Percentiles rank a stretch among this genome's conserved stretches.
phyloP scores from a whole-genome alignment of 2,888 invertebrate species.

The Netelia virgata region DNA sequence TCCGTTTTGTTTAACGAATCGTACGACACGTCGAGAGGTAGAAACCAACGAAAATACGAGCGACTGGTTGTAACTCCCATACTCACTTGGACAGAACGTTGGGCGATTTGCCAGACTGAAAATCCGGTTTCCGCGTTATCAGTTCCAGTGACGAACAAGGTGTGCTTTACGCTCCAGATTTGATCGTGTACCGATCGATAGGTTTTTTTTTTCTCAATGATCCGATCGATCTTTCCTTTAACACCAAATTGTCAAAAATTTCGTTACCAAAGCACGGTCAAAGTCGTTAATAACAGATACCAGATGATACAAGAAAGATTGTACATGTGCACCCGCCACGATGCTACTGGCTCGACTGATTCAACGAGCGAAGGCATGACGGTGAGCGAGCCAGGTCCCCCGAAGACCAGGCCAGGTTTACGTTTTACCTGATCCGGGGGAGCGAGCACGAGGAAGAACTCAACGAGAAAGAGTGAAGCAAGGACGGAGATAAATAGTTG shows the following conservation, averaged over 20 bases:
- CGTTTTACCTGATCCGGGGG: constrained; percentile 75
- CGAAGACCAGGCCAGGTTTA: constrained; percentile 72
- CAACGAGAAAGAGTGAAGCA: constrained; percentile 34
- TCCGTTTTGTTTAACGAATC: constrained; percentile 10
- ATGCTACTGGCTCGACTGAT: constrained; percentile 80
- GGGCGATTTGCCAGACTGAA: constrained; percentile 33
- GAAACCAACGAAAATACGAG: not conserved
- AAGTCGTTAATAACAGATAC: not conserved
- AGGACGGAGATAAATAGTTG: constrained; percentile 32
- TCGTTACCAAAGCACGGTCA: not conserved
- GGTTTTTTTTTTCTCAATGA: not conserved
- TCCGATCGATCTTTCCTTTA: not conserved
- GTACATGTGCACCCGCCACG: constrained; percentile 56
- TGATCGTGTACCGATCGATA: not conserved
- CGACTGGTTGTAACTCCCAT: not conserved
- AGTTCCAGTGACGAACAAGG: constrained; percentile 11
- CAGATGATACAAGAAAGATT: not conserved
- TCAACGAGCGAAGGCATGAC: constrained; percentile 76
- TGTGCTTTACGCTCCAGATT: not conserved
- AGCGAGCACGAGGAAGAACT: constrained; percentile 70
- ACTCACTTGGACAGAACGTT: constrained; percentile 46
- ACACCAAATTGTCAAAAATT: not conserved
- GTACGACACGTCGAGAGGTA: not conserved
- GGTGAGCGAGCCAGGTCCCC: constrained; percentile 46
- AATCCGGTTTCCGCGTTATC: constrained; percentile 39